Evolutionary conservation across 2,113 vertebrate genomes (phyloP).

Genomic region (Puntigrus tetrazona): DNA sequence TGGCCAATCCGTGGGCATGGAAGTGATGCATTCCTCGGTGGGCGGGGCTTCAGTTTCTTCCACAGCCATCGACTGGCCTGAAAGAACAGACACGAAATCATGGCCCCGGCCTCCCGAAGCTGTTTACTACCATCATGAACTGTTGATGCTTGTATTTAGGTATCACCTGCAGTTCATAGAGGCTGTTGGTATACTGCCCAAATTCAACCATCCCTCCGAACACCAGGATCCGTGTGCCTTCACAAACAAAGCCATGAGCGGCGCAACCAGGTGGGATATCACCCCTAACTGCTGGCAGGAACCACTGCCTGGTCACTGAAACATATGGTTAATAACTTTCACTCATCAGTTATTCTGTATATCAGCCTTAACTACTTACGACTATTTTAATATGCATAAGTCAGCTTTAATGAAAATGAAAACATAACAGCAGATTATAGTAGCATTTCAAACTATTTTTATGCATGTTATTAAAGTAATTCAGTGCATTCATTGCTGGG

Average conservation of each 20-base stretch:
- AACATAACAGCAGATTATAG: not conserved
- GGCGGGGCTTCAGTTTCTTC: constrained; percentile 93
- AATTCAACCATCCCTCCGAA: constrained; percentile 99
- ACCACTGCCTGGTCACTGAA: constrained; percentile 94
- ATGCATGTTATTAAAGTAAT: not conserved
- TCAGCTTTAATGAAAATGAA: not conserved
- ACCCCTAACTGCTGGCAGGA: constrained; percentile 94
- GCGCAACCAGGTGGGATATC: constrained; percentile 98
- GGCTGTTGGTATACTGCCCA: constrained; percentile 92
- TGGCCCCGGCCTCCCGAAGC: not conserved
- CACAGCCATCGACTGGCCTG: constrained; percentile 97
- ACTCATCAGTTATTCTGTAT: not conserved
- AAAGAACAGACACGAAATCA: not conserved
- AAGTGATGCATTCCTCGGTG: constrained; percentile 80
- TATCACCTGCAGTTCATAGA: constrained; percentile 94
- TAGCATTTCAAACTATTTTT: not conserved
- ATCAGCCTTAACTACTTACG: not conserved
- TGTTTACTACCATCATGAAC: not conserved
- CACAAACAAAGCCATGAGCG: constrained; percentile 94
- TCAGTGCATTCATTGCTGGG: not conserved
- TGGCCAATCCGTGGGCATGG: constrained; percentile 90
- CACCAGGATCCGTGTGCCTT: constrained; percentile 90
- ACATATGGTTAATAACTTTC: not conserved
- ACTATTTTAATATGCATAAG: not conserved
- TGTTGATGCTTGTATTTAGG: not conserved